Percentiles rank a stretch among this genome's conserved stretches.
Evolutionary conservation across 2,797 vertebrate genomes (phyloP).

Genomic region (Acanthornis magna): DNA sequence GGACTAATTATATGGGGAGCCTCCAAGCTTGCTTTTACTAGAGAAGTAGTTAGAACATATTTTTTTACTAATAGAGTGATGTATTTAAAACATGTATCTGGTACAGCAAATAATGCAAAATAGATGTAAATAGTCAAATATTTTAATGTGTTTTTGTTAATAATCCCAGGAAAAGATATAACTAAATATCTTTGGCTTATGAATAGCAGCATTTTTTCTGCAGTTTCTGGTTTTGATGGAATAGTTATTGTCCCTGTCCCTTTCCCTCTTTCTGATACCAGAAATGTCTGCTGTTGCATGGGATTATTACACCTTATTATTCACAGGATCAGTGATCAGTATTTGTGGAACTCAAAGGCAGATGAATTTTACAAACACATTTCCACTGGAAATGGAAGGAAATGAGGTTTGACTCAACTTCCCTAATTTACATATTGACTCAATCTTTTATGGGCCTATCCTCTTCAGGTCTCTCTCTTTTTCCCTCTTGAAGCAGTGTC

Average conservation of each 20-base stretch:
- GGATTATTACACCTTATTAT: background rate
- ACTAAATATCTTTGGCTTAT: background rate
- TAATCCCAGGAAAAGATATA: background rate
- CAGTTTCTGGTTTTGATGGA: background rate
- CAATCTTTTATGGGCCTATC: fast-evolving
- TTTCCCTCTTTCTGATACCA: background rate
- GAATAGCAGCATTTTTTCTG: background rate
- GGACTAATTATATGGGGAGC: background rate
- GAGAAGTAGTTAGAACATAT: background rate
- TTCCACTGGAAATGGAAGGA: background rate
- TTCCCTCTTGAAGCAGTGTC: background rate
- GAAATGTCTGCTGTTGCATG: background rate
- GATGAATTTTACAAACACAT: background rate
- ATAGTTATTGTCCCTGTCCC: background rate
- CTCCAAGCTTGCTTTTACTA: background rate
- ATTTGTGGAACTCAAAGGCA: background rate
- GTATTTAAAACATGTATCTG: background rate
- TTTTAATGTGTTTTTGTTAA: background rate
- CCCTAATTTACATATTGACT: background rate
- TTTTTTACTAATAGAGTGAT: background rate
- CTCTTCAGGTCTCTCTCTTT: background rate
- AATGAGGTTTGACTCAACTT: background rate
- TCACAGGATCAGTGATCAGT: background rate
- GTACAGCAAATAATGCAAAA: background rate
- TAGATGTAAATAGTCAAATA: background rate